Conservation (phyloP, 2,888 invertebrate species). For the Apotomis turbidana region DNA sequence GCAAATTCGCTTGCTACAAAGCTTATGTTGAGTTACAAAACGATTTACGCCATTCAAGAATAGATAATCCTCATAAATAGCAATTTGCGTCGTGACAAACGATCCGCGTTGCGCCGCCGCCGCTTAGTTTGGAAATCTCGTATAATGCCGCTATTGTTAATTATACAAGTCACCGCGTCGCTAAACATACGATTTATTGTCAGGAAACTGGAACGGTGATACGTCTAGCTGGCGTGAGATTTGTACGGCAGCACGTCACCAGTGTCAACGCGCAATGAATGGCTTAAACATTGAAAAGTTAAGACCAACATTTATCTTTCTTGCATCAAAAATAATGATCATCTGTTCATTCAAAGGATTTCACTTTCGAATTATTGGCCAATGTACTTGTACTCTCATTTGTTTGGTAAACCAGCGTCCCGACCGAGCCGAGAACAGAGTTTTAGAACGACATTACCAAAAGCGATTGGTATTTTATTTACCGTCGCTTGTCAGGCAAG, state of each 20-base stretch:
- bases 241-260: conserved; percentile 59
- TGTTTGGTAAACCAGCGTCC: conserved; percentile 10
- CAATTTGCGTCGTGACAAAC: conserved; percentile 80
- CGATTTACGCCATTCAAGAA: conserved; percentile 60
- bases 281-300: conserved; percentile 67
- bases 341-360: conserved; percentile 50
- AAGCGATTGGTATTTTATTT: conserved; percentile 61
- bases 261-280: conserved; percentile 59
- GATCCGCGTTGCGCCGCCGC: conserved; percentile 69
- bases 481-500: conserved; percentile 55
- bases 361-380: conserved; percentile 56
- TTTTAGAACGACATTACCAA: conserved; percentile 45
- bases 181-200: conserved; percentile 82
- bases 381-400: conserved; percentile 10
- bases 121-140: conserved; percentile 80
- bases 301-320: conserved; percentile 62
- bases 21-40: conserved; percentile 53
- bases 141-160: conserved; percentile 81
- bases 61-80: conserved; percentile 80
- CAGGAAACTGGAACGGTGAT: conserved; percentile 74
- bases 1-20: conserved; percentile 45
- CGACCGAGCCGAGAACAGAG: conserved; percentile 1
- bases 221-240: conserved; percentile 74
- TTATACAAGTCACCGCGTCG: conserved; percentile 79
- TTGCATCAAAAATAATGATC: conserved; percentile 51